Conservation (phyloP, 2,113 vertebrate species). For the Eulemur rufifrons region DNA sequence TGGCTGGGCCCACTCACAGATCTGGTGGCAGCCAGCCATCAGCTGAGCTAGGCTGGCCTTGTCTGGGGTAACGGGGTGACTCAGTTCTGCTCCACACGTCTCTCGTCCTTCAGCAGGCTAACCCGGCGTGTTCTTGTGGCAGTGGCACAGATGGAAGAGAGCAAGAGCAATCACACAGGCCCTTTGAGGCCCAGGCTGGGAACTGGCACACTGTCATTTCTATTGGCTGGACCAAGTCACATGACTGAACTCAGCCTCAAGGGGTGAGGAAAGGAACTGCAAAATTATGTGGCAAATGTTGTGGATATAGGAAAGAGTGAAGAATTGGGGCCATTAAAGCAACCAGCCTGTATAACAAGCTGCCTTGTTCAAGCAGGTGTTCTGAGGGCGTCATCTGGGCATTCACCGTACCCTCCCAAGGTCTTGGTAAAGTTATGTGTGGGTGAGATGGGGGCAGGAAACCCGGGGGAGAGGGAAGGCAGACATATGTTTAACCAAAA, state of each 20-base stretch:
- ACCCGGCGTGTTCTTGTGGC: not conserved
- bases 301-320: not conserved
- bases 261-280: not conserved
- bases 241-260: not conserved
- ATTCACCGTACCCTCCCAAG: not conserved
- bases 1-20: not conserved
- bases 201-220: not conserved
- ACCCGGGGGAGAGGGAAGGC: not conserved
- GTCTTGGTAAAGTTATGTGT: not conserved
- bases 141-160: not conserved
- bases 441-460: not conserved
- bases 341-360: not conserved
- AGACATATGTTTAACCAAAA: not conserved
- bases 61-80: not conserved
- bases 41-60: not conserved
- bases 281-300: not conserved
- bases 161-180: not conserved
- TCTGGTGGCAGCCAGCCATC: not conserved
- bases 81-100: not conserved
- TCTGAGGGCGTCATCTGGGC: not conserved
- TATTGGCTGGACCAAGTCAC: not conserved
- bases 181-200: not conserved
- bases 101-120: not conserved
- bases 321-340: not conserved
- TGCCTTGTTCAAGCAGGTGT: not conserved